phyloP scores from a whole-genome alignment of 2,113 vertebrate genomes.

The Platysteira castanea region DNA sequence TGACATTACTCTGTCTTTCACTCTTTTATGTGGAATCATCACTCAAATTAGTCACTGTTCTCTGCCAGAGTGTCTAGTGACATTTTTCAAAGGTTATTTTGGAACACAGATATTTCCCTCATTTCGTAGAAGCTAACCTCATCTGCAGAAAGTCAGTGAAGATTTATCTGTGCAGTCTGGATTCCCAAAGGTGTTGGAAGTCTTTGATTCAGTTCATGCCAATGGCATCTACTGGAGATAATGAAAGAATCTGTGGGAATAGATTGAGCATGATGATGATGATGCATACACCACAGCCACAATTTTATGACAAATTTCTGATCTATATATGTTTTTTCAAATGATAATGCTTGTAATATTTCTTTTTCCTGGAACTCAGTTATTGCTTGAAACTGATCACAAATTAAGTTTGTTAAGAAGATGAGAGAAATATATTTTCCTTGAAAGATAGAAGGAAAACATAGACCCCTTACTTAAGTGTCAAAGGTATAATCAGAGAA shows the following conservation, averaged over 20 bases:
- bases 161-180: neutral
- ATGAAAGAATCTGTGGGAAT: neutral
- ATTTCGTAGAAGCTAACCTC: constrained; percentile 11
- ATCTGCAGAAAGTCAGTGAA: constrained; percentile 12
- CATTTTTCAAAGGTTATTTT: constrained; percentile 41
- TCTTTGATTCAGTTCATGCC: neutral
- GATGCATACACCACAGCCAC: neutral
- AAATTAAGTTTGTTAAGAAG: neutral
- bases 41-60: neutral
- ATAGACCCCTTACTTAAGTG: neutral
- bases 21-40: neutral
- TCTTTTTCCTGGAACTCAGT: neutral
- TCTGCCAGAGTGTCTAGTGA: neutral
- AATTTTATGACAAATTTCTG: neutral
- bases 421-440: neutral
- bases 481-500: neutral
- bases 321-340: neutral
- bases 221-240: neutral
- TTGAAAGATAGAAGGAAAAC: neutral
- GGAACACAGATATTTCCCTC: neutral
- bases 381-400: neutral
- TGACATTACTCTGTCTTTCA: neutral
- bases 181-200: constrained; percentile 9
- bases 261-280: neutral
- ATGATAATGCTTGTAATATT: neutral